Percentiles rank a stretch among this genome's conserved stretches.
Conservation (phyloP, 2,888 invertebrate species). For the Panopea generosa region DNA sequence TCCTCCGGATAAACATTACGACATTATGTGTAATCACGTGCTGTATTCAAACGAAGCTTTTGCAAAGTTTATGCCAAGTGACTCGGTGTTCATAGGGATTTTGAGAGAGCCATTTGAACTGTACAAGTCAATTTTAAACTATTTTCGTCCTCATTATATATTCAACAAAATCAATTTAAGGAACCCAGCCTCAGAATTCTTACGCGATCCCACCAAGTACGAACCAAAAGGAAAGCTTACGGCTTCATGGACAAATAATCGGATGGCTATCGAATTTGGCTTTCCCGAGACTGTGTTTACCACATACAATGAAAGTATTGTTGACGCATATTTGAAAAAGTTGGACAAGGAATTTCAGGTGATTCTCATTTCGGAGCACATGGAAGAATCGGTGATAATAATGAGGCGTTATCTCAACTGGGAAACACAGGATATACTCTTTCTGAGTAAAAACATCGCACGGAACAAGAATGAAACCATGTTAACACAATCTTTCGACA, state of each 20-base stretch:
- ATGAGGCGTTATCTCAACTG: conserved; percentile 64
- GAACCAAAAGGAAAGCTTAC: conserved; percentile 41
- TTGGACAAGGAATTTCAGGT: conserved; percentile 67
- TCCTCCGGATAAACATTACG: conserved; percentile 48
- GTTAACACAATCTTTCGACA: conserved; percentile 36
- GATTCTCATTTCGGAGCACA: conserved; percentile 67
- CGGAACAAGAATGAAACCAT: conserved; percentile 44
- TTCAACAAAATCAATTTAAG: conserved; percentile 38
- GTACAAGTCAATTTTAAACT: conserved; percentile 60
- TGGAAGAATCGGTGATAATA: conserved; percentile 71
- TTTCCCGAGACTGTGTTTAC: conserved; percentile 53
- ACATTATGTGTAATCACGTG: conserved; percentile 68
- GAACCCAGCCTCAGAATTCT: conserved; percentile 39
- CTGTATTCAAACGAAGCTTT: conserved; percentile 59
- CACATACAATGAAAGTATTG: conserved; percentile 23
- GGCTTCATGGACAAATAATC: conserved; percentile 54
- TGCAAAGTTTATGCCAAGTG: conserved; percentile 56
- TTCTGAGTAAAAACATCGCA: conserved; percentile 47
- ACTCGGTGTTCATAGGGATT: conserved; percentile 63
- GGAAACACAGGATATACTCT: conserved; percentile 69
- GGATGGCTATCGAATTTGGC: conserved; percentile 67
- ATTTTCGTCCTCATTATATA: conserved; percentile 50
- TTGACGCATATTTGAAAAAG: conserved; percentile 57
- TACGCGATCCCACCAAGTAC: conserved; percentile 49
- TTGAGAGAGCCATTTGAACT: conserved; percentile 67